phyloP scores from a whole-genome alignment of 2,797 vertebrate genomes.

The Chelmon rostratus region DNA sequence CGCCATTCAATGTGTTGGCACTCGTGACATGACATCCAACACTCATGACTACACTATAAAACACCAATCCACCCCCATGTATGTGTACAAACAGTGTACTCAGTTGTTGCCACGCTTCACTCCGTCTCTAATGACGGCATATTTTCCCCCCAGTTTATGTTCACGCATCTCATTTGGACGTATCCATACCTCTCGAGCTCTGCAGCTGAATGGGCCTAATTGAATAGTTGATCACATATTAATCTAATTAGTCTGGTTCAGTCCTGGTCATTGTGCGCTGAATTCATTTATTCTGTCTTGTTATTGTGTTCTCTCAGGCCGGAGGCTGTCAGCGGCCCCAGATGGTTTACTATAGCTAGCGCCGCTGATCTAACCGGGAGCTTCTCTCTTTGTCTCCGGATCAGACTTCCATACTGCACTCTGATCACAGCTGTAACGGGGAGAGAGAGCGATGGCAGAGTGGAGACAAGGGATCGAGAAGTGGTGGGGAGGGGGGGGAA shows the following conservation, averaged over 20 bases:
- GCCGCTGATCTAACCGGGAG: constrained; percentile 61
- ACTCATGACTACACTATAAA: background rate
- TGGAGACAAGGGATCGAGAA: constrained; percentile 53
- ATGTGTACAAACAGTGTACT: background rate
- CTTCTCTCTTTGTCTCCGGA: constrained; percentile 67
- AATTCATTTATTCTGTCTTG: constrained; percentile 71
- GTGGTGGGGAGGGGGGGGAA: background rate
- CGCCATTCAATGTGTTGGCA: background rate
- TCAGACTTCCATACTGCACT: constrained; percentile 63
- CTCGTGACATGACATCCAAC: background rate
- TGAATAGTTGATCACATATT: constrained; percentile 83
- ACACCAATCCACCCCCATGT: background rate
- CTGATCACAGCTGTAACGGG: constrained; percentile 59
- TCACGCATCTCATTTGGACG: constrained; percentile 79
- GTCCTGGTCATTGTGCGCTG: constrained; percentile 74
- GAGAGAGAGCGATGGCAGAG: constrained; percentile 16
- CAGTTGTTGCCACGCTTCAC: constrained; percentile 19
- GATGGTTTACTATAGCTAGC: constrained; percentile 68
- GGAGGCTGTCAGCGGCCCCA: constrained; percentile 71
- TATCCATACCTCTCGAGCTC: constrained; percentile 73
- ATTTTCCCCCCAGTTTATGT: constrained; percentile 34
- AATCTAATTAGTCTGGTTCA: constrained; percentile 77
- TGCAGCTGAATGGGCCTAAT: constrained; percentile 70
- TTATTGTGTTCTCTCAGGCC: constrained; percentile 72
- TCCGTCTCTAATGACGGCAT: constrained; percentile 13